Conservation (phyloP, 2,113 vertebrate genomes). For the Actenoides lindsayi region DNA sequence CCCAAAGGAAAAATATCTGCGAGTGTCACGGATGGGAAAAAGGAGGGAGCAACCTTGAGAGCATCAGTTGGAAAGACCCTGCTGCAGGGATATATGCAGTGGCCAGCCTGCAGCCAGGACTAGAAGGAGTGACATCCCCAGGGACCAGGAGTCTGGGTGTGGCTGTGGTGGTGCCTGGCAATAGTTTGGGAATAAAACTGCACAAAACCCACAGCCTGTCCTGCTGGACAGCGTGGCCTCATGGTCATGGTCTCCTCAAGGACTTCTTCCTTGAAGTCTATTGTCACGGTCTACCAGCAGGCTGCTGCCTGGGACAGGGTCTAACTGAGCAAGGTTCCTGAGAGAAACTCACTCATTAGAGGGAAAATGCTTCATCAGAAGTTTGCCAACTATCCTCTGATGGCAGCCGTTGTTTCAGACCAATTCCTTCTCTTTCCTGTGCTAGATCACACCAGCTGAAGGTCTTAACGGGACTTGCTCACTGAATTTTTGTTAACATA, state of each 20-base stretch:
- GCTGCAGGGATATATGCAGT: accelerated
- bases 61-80: background rate
- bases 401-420: background rate
- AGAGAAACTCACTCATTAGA: background rate
- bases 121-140: background rate
- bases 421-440: background rate
- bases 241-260: background rate
- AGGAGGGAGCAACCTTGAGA: background rate
- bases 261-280: background rate
- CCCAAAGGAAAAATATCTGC: background rate
- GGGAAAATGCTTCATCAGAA: background rate
- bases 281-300: background rate
- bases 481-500: background rate
- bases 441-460: background rate
- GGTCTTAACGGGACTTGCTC: background rate
- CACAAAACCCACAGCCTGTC: accelerated
- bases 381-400: background rate
- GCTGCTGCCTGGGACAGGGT: background rate
- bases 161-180: accelerated
- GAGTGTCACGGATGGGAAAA: background rate
- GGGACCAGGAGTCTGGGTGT: background rate
- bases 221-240: background rate
- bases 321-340: background rate
- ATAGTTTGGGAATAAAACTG: background rate
- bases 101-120: background rate